Conservation (phyloP, 2,113 vertebrate genomes). For the Sciurus niger region DNA sequence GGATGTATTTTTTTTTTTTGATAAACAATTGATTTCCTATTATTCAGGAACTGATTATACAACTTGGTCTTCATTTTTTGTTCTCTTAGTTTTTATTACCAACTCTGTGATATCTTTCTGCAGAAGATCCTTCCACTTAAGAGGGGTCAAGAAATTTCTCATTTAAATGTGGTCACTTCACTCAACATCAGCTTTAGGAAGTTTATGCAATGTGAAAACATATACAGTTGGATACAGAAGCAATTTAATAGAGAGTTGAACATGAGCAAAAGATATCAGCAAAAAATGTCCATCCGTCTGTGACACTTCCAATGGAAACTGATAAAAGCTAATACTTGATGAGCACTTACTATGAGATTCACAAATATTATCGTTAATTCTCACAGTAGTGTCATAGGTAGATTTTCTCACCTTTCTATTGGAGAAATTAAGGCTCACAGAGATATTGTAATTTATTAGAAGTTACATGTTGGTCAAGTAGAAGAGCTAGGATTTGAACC, state of each 20-base stretch:
- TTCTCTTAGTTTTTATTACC: not conserved
- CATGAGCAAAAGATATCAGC: not conserved
- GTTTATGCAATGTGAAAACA: not conserved
- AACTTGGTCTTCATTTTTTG: not conserved
- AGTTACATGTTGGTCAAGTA: not conserved
- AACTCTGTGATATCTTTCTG: not conserved
- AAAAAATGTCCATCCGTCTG: not conserved
- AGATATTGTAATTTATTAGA: not conserved
- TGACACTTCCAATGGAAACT: not conserved
- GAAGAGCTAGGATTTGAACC: not conserved
- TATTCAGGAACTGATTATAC: not conserved
- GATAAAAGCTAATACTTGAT: not conserved
- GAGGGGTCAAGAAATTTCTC: not conserved
- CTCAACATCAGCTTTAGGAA: not conserved
- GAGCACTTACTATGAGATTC: not conserved
- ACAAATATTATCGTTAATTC: not conserved
- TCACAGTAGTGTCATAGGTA: not conserved
- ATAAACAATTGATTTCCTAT: constrained; percentile 38
- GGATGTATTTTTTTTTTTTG: not conserved
- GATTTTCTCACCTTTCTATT: not conserved
- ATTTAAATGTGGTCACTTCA: constrained; percentile 11
- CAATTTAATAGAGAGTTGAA: not conserved
- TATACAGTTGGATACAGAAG: not conserved
- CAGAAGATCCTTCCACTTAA: not conserved
- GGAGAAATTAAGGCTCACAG: not conserved